Evolutionary conservation across 2,113 vertebrate genomes (phyloP).

Genomic region (Haplochromis vanheusdeni): DNA sequence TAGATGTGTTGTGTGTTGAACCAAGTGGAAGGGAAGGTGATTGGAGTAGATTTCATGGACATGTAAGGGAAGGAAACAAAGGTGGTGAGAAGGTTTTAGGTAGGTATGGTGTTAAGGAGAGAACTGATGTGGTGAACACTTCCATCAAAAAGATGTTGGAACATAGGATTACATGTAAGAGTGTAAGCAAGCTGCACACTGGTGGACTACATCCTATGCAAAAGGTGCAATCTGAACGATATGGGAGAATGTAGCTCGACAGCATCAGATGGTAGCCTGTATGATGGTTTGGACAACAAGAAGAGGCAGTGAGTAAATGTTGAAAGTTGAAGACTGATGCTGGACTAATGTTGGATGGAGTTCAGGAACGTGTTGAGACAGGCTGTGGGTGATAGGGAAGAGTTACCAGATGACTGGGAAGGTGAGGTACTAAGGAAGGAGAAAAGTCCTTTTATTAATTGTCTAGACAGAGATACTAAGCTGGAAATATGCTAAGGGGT

Average conservation of each 20-base stretch:
- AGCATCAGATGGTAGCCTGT: not conserved
- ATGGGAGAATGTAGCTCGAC: not conserved
- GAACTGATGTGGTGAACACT: not conserved
- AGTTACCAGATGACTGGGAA: not conserved
- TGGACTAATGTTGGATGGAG: not conserved
- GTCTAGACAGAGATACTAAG: not conserved
- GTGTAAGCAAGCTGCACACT: not conserved
- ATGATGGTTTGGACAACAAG: not conserved
- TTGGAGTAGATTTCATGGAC: not conserved
- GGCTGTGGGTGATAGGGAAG: not conserved
- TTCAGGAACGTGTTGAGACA: not conserved
- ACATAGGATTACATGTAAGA: not conserved
- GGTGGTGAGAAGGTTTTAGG: not conserved
- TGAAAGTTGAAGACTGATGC: not conserved
- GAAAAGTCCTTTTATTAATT: not conserved
- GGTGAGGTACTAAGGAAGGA: not conserved
- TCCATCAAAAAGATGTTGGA: not conserved
- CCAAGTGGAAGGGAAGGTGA: not conserved
- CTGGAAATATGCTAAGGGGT: not conserved
- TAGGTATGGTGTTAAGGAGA: not conserved
- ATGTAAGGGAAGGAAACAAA: not conserved
- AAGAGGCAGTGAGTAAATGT: not conserved
- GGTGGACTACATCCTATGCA: accelerated
- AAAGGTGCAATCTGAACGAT: not conserved
- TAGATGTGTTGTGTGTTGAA: not conserved